Base-by-base conservation (phyloP, 2,113 vertebrate species). In the Hystrix cristata region DNA sequence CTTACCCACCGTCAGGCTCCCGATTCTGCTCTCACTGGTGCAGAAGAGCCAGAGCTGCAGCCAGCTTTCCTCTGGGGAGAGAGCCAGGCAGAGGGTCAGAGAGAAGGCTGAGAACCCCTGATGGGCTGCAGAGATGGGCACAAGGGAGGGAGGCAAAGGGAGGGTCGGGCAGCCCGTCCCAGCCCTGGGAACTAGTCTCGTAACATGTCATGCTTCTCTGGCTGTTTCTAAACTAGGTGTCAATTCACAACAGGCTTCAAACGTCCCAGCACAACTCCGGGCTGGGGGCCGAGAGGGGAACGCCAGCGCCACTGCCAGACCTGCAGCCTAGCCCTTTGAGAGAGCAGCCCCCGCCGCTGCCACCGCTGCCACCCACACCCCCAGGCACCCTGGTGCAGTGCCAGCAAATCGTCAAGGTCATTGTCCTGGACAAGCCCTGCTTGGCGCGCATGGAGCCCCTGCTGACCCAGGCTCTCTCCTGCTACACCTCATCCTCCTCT, bases 211-310 rank as follows among this genome's bases (percentile, higher is more conserved):
- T 99, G 99, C 99, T 99, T 99, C 99, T 99, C 99, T 99, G 99
- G 99, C 99, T 99, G 99, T 99, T 99, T 99, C 99, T 99, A 99
- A 99, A 99, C 99, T 99, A 99, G 99, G 99, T 99, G 99, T 99
- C 99, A 99, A 99, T 99, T 99, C 99, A 99, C 99, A 99, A 99
- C 99, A 99, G 99, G 99, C 99, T 99, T 99, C 99, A 99, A 99
- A 99, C 99, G 99, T 99, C 99, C 99, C 99, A 99, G 98, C 99
- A 99, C 99, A 99, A 98, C 99, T 98, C 99, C 98, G 98, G 98
- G 98, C 99, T 97, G 98, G 98, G 98, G 99, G 99, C 99, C 97
- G 99, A 99, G 99, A 99, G 97, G 99, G 98, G 98, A 62, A 27
- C 87, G 48, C 27, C 29, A 5, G 80, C 96, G 96, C 87, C 62